Evolutionary conservation across 2,113 vertebrate genomes (phyloP).

Genomic region (Noctilio leporinus): DNA sequence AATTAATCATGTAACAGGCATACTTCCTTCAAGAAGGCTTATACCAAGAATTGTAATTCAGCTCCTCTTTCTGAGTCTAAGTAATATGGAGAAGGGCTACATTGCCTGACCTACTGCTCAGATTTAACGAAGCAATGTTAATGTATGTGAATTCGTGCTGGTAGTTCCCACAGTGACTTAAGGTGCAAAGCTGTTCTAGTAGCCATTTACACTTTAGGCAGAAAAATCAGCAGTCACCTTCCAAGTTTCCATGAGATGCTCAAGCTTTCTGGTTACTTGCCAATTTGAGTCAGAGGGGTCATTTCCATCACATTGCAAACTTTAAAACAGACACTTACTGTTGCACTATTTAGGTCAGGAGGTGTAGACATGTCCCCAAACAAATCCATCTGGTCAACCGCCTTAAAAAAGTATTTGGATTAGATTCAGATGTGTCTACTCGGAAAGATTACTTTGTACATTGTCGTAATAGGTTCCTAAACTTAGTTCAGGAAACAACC

Average conservation of each 20-base stretch:
- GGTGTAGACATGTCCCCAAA: conserved; percentile 98
- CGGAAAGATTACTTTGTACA: conserved; percentile 48
- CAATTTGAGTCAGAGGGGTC: conserved; percentile 45
- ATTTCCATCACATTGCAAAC: conserved; percentile 66
- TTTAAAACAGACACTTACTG: conserved; percentile 86
- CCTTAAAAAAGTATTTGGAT: conserved; percentile 81
- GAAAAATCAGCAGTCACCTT: conserved; percentile 44
- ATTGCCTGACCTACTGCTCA: not conserved
- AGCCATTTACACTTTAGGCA: not conserved
- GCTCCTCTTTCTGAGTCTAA: not conserved
- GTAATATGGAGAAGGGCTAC: not conserved
- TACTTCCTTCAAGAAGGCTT: not conserved
- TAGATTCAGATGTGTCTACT: conserved; percentile 65
- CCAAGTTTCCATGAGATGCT: conserved; percentile 16
- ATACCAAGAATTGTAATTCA: not conserved
- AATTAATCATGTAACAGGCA: not conserved
- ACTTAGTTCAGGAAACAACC: conserved; percentile 41
- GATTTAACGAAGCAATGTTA: conserved; percentile 1
- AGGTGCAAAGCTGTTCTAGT: conserved; percentile 13
- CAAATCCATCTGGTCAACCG: conserved; percentile 89
- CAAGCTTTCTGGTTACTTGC: conserved; percentile 16
- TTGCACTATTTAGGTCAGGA: conserved; percentile 88
- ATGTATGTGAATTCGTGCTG: not conserved
- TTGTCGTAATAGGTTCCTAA: conserved; percentile 18
- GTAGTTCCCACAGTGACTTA: not conserved